Base-by-base conservation (phyloP, 2,888 invertebrate species). In the Nemoura dubitans region DNA sequence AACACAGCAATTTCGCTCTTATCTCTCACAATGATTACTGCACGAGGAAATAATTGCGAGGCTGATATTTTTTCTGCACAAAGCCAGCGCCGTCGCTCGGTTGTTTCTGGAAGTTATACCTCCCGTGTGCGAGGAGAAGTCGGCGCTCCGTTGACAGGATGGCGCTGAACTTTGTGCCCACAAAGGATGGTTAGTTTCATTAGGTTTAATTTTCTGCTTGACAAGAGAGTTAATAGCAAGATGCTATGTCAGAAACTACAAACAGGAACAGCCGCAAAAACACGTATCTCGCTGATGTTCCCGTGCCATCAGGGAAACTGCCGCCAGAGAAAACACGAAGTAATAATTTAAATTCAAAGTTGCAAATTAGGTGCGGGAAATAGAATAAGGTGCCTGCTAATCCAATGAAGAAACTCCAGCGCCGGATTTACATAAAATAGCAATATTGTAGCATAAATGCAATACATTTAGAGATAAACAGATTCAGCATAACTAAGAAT, bases 191-290 rank as follows among this genome's bases (percentile, higher is more conserved):
- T 87, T 87, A 87, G 85, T 87, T 87, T 86, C 87, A 86, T 87
- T 87, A 87, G 85, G 86, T 86, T 87, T 87, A 87, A 87, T 87
- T 87, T 87, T 87, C 87, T 85, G 86, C 87, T 86, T 87, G 87
- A 87, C 85, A 86, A 76, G 86, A 76, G 83, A 77, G 86, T 85
- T 87, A 86, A 83, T 83, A 83, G 83, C 83, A 25, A 42, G 42
- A 78, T 78, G 83, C 43, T 83, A 26, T 21, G 82, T 82, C 30
- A 42, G 30, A 83, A 83, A 83, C 25, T 83, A 83, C 83, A 42
- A 30, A 42, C 78, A 78, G 78, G 83, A 42, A 83, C 83, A 83
- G 36, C 27, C 30, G 29, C n/a, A 83, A 83, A 42, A 83, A n/a
- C 42, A 82, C 26, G 83, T 14, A 5, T 36, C 10, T 3, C 78